These are phyloP conservation scores for Callipepla squamata DNA, from an alignment of 2,113 vertebrate species.

Conservation along the genomic window DNA sequence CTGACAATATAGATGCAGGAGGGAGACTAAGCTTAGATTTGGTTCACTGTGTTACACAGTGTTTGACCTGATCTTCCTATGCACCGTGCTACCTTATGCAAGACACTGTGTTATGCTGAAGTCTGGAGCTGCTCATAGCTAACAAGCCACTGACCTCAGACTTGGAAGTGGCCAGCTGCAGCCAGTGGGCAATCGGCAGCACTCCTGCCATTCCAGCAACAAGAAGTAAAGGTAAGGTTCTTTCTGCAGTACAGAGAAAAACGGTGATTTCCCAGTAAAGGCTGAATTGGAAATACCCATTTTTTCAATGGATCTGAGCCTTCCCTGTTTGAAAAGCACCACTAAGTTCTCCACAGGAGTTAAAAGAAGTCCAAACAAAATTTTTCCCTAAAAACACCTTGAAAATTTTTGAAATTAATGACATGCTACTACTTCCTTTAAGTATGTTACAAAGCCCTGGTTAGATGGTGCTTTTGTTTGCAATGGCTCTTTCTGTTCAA, in stretches of 20 bases:
- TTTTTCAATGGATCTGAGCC: not conserved
- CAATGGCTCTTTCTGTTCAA: not conserved
- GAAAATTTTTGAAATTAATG: not conserved
- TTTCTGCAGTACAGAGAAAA: not conserved
- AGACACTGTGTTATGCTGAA: not conserved
- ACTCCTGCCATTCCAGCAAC: not conserved
- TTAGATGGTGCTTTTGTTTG: not conserved
- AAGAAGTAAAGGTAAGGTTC: not conserved
- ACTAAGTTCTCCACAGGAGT: not conserved
- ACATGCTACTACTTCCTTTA: not conserved
- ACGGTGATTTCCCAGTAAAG: rapidly evolving
- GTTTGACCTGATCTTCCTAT: not conserved
- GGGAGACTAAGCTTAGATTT: not conserved
- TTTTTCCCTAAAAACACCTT: not conserved
- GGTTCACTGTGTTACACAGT: not conserved
- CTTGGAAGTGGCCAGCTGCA: not conserved
- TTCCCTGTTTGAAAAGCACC: not conserved
- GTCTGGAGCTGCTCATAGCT: not conserved
- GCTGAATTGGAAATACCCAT: not conserved
- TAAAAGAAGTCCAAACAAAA: not conserved
- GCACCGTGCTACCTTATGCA: not conserved
- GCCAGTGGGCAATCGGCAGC: not conserved
- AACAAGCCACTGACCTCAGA: not conserved
- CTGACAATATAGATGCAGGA: not conserved
- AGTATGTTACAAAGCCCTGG: not conserved